Percentiles rank a stretch among this genome's conserved stretches.
Conservation (phyloP, 2,888 invertebrate species). For the Synergus itoensis region DNA sequence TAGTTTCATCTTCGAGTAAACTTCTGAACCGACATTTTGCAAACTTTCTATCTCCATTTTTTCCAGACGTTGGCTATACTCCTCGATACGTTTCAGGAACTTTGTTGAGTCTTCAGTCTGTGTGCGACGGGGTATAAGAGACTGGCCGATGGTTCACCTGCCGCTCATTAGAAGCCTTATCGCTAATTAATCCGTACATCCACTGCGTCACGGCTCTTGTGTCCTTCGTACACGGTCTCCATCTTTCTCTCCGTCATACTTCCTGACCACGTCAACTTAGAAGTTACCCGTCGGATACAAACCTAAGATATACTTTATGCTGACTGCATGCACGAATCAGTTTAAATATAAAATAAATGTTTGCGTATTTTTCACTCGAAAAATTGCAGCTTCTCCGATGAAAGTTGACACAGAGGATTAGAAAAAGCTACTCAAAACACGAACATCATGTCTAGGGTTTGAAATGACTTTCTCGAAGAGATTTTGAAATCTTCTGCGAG, state of each 20-base stretch:
- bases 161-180: slow-evolving; percentile 78
- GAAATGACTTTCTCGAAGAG: too few species aligned
- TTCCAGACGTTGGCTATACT: background rate
- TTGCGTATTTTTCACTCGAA: slow-evolving; percentile 25
- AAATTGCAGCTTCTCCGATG: background rate
- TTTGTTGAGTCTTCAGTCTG: background rate
- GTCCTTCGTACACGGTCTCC: slow-evolving; percentile 66
- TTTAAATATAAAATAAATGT: background rate
- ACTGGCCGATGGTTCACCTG: slow-evolving; percentile 73
- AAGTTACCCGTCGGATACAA: slow-evolving; percentile 31
- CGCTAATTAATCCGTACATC: slow-evolving; percentile 77
- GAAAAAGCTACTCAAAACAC: too few species aligned
- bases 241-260: slow-evolving; percentile 64
- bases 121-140: slow-evolving; percentile 50
- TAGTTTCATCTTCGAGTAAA: too few species aligned
- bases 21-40: background rate
- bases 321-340: background rate
- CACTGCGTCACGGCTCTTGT: slow-evolving; percentile 75
- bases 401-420: background rate
- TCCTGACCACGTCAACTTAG: slow-evolving; percentile 67
- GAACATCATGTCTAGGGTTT: too few species aligned
- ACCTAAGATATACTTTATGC: slow-evolving; percentile 6
- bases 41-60: background rate
- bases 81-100: background rate
- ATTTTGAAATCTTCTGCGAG: too few species aligned